Conservation (phyloP, 2,113 vertebrate species). For the Plectropomus leopardus region DNA sequence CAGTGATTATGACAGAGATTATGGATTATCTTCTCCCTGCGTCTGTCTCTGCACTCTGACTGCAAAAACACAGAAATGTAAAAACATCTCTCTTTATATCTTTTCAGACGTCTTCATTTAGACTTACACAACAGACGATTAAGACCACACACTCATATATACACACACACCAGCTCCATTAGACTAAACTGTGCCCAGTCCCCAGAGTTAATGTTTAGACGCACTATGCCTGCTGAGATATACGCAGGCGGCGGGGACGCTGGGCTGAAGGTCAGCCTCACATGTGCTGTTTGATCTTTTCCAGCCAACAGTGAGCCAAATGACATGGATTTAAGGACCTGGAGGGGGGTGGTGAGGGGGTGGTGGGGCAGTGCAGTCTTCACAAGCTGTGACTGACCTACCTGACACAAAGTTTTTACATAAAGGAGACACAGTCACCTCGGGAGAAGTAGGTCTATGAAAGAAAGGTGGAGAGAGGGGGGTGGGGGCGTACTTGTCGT, state of each 20-base stretch:
- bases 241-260: constrained; percentile 49
- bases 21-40: constrained; percentile 16
- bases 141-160: constrained; percentile 18
- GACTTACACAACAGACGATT: constrained; percentile 36
- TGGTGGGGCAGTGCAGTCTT: neutral
- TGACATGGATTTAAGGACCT: constrained; percentile 57
- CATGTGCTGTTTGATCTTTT: constrained; percentile 78
- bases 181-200: constrained; percentile 76
- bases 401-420: constrained; percentile 31
- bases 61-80: neutral
- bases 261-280: constrained; percentile 80
- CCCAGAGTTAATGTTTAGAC: constrained; percentile 84
- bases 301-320: constrained; percentile 56
- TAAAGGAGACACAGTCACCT: constrained; percentile 45
- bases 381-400: constrained; percentile 18
- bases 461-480: neutral
- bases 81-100: constrained; percentile 7
- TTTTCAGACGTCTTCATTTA: constrained; percentile 8
- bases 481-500: neutral
- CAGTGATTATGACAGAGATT: constrained; percentile 45
- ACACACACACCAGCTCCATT: constrained; percentile 55
- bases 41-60: neutral
- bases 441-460: constrained; percentile 37
- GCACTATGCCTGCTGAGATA: constrained; percentile 71
- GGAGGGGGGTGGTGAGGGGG: neutral